Evolutionary conservation across 1,140 invertebrate species (phyloP).

Genomic region (Asbolus verrucosus): DNA sequence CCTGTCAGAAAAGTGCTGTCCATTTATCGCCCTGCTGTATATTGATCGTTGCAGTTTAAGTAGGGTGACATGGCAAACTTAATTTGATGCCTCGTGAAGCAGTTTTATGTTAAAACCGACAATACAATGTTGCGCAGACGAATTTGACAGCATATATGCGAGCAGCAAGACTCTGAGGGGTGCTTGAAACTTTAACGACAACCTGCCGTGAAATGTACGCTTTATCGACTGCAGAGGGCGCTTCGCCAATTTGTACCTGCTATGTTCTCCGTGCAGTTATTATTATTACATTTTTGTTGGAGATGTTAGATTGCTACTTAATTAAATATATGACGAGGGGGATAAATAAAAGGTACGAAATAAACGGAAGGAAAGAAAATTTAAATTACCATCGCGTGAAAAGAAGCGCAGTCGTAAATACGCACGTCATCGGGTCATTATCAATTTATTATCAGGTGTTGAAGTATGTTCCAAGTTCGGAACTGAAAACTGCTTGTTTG

Average conservation of each 20-base stretch:
- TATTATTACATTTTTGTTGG: conserved; percentile 33
- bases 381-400: conserved; percentile 37
- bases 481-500: conserved; percentile 11
- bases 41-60: too few species aligned
- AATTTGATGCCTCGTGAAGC: too few species aligned
- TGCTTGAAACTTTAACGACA: conserved; percentile 34
- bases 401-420: conserved; percentile 37
- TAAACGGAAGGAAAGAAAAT: conserved; percentile 23
- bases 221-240: conserved; percentile 13
- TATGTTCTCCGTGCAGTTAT: conserved; percentile 14
- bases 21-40: too few species aligned
- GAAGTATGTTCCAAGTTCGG: conserved; percentile 28
- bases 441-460: conserved; percentile 28
- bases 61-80: too few species aligned
- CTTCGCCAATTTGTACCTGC: conserved; percentile 22
- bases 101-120: too few species aligned
- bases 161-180: conserved; percentile 12
- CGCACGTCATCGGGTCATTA: conserved; percentile 35
- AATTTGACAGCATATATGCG: conserved; percentile 6
- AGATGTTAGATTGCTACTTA: conserved; percentile 39
- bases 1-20: too few species aligned
- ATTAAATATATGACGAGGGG: conserved; percentile 39
- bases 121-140: conserved; percentile 6
- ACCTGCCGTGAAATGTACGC: conserved; percentile 1
- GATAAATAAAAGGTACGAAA: conserved; percentile 27